These are phyloP conservation scores for Chondrosia reniformis DNA, from an alignment of 37 sponge, comb jelly and placozoan genomes.

Conservation along the genomic window DNA sequence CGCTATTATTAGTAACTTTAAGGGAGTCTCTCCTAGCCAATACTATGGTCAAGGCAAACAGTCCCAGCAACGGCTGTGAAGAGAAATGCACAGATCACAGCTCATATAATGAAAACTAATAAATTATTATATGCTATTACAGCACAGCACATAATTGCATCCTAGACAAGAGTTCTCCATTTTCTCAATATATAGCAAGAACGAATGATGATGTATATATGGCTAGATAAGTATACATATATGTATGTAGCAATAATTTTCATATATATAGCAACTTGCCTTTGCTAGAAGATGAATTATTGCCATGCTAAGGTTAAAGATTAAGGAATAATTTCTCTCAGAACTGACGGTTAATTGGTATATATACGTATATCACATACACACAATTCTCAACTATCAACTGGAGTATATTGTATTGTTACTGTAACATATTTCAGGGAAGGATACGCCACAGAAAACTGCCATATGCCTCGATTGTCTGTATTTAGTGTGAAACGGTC, in stretches of 20 bases:
- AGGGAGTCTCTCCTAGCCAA: slow-evolving; percentile 3
- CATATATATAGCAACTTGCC: background rate
- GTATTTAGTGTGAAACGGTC: background rate
- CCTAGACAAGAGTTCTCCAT: background rate
- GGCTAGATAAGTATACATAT: background rate
- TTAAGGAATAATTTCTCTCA: background rate
- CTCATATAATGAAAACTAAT: background rate
- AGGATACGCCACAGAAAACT: background rate
- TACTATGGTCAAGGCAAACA: background rate
- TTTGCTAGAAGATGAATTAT: slow-evolving; percentile 13
- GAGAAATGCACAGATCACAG: background rate
- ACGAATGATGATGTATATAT: no score
- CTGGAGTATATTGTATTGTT: background rate
- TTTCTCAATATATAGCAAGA: no score
- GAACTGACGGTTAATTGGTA: background rate
- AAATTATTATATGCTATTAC: background rate
- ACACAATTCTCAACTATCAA: background rate
- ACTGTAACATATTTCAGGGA: background rate
- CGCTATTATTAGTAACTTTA: background rate
- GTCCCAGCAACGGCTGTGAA: slow-evolving; percentile 9
- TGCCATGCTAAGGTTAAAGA: background rate
- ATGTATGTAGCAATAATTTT: no score
- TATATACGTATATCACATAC: background rate
- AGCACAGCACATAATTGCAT: background rate
- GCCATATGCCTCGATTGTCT: background rate